These are phyloP conservation scores for Helicoverpa zea DNA, from an alignment of 1,140 invertebrate genomes.

Conservation along the genomic window DNA sequence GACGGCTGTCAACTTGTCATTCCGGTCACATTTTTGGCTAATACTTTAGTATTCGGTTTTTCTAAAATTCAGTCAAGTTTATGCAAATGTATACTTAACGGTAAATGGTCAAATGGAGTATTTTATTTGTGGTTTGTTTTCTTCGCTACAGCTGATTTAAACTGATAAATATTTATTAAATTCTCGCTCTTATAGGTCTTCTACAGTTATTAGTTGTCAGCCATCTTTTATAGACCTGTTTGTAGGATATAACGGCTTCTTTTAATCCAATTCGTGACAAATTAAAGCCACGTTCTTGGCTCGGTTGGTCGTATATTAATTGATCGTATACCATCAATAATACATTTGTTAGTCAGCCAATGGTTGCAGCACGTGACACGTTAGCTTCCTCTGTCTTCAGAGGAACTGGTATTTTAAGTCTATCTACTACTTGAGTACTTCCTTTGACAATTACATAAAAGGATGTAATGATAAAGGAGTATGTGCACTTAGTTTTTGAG, in stretches of 20 bases:
- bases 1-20: conserved; percentile 15
- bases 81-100: not conserved
- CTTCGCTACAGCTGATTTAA: not conserved
- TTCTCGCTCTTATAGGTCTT: not conserved
- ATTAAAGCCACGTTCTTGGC: conserved; percentile 4
- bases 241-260: not conserved
- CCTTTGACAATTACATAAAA: not conserved
- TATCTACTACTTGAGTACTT: not conserved
- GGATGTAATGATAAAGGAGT: too few species aligned
- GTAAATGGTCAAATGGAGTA: not conserved
- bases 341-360: conserved; percentile 12
- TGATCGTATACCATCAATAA: conserved; percentile 11
- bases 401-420: not conserved
- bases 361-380: not conserved
- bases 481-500: too few species aligned
- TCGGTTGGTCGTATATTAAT: too few species aligned
- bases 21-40: not conserved
- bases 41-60: not conserved
- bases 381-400: not conserved
- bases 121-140: not conserved
- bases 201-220: conserved; percentile 2
- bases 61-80: not conserved
- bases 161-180: not conserved
- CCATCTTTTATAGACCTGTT: not conserved
- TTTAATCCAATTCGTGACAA: conserved; percentile 26